A percentile compares a stretch with the other conserved stretches of the same genome.
Conservation (phyloP, 37 sponge, comb jelly and placozoan species). For the Halichondria panicea region DNA sequence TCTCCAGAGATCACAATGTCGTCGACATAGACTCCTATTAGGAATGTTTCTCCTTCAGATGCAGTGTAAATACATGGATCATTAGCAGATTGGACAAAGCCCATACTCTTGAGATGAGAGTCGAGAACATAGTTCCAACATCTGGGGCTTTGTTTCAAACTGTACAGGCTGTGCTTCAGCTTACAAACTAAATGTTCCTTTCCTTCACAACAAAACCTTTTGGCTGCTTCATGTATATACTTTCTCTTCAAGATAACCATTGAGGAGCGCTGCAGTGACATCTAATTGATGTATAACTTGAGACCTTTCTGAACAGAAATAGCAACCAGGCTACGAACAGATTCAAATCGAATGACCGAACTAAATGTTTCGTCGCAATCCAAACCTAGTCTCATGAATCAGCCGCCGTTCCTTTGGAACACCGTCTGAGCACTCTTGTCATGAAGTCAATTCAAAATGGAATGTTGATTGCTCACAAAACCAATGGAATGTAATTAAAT, state of each 20-base stretch:
- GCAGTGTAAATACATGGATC: conserved; percentile 61
- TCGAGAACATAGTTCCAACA: conserved; percentile 64
- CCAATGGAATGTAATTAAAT: too few species aligned
- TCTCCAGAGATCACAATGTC: conserved; percentile 45
- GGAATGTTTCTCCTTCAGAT: conserved; percentile 20
- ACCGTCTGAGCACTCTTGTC: too few species aligned
- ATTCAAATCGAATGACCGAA: conserved; percentile 60
- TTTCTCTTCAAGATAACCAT: conserved; percentile 52
- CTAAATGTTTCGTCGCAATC: conserved; percentile 70
- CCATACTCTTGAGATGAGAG: conserved; percentile 42
- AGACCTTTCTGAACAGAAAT: conserved; percentile 48
- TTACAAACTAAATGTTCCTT: conserved; percentile 41
- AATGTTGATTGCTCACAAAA: too few species aligned
- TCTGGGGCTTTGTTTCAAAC: conserved; percentile 51
- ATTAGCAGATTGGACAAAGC: conserved; percentile 47
- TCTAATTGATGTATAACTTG: conserved; percentile 71
- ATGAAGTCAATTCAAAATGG: too few species aligned
- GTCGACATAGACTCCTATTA: conserved; percentile 60
- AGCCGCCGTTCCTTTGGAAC: too few species aligned
- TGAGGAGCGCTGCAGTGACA: conserved; percentile 55
- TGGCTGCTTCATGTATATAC: conserved; percentile 66
- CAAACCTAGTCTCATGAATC: too few species aligned
- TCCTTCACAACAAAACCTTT: conserved; percentile 40
- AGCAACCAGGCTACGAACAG: conserved; percentile 52
- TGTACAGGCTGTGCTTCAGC: conserved; percentile 50